These are phyloP conservation scores for Watsonalla cultraria DNA, from an alignment of 2,888 invertebrate genomes.

Conservation along the genomic window DNA sequence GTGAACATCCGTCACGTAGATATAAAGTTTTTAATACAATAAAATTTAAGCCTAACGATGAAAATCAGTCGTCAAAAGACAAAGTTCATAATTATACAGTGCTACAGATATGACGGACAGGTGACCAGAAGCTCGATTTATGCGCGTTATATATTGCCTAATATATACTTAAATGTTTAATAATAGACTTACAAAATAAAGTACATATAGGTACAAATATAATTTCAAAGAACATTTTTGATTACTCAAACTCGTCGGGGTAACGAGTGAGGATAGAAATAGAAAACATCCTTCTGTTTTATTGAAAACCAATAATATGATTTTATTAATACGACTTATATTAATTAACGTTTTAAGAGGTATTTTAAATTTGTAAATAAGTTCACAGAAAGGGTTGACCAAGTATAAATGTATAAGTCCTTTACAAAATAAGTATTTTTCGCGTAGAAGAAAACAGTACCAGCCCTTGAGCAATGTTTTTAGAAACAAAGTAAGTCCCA, in stretches of 20 bases:
- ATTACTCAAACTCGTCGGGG: neutral
- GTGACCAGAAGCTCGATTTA: constrained; percentile 51
- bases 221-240: neutral
- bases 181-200: neutral
- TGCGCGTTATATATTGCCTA: constrained; percentile 22
- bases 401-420: too few relatives aligned
- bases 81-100: constrained; percentile 32
- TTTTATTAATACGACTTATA: too few relatives aligned
- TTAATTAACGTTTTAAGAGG: too few relatives aligned
- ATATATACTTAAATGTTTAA: neutral
- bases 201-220: neutral
- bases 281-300: neutral
- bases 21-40: constrained; percentile 53
- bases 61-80: constrained; percentile 73
- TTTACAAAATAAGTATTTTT: too few relatives aligned
- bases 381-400: too few relatives aligned
- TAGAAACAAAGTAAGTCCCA: too few relatives aligned
- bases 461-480: too few relatives aligned
- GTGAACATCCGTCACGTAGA: constrained; percentile 45
- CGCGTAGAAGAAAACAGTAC: too few relatives aligned
- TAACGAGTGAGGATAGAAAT: neutral
- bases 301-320: neutral
- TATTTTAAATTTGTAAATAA: too few relatives aligned
- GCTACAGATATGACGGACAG: constrained; percentile 34
- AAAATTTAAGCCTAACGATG: constrained; percentile 53